Evolutionary conservation across 2,888 invertebrate genomes (phyloP).

Genomic region (Hermaeophaga mercurialis): DNA sequence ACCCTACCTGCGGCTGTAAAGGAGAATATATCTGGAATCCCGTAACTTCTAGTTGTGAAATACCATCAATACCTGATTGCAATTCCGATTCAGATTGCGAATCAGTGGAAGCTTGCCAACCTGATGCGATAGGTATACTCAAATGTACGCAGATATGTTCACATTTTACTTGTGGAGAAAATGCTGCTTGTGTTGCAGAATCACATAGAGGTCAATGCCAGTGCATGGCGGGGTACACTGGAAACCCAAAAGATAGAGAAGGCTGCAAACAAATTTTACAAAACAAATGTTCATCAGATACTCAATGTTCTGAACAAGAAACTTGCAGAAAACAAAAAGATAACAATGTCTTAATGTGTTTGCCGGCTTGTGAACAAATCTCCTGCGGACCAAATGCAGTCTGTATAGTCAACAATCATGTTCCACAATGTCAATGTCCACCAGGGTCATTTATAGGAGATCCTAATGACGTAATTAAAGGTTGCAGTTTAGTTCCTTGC

Average conservation of each 20-base stretch:
- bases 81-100: constrained; percentile 72
- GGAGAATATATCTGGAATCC: constrained; percentile 84
- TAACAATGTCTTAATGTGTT: constrained; percentile 68
- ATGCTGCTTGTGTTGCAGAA: constrained; percentile 78
- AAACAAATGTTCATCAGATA: constrained; percentile 79
- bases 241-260: constrained; percentile 87
- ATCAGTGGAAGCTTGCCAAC: constrained; percentile 72
- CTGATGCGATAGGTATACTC: constrained; percentile 83
- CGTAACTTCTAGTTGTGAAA: constrained; percentile 78
- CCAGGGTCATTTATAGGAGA: constrained; percentile 86
- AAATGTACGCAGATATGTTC: constrained; percentile 81
- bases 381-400: constrained; percentile 86
- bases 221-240: constrained; percentile 81
- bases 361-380: constrained; percentile 76
- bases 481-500: constrained; percentile 82
- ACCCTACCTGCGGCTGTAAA: constrained; percentile 80
- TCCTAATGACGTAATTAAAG: constrained; percentile 75
- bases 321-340: constrained; percentile 69
- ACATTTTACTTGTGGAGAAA: constrained; percentile 82
- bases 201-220: constrained; percentile 80
- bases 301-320: constrained; percentile 83
- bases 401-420: constrained; percentile 88
- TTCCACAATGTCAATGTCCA: constrained; percentile 88
- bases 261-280: constrained; percentile 78
- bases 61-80: constrained; percentile 86